phyloP scores from a whole-genome alignment of 2,113 vertebrate species.

The Burhinus oedicnemus region DNA sequence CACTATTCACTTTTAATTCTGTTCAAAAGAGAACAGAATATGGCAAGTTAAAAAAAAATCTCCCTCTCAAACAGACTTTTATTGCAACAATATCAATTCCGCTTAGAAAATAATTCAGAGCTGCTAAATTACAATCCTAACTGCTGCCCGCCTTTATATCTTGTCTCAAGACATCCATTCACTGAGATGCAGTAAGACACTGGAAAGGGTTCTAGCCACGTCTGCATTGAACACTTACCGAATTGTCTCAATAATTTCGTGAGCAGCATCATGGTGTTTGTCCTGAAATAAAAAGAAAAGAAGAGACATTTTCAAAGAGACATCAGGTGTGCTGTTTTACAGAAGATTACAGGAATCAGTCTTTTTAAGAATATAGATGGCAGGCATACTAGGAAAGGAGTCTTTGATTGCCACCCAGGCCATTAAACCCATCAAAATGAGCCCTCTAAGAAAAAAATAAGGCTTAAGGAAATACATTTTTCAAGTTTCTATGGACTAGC shows the following conservation, averaged over 20 bases:
- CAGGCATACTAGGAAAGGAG: not conserved
- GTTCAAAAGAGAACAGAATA: not conserved
- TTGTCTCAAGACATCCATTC: not conserved
- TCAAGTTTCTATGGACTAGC: not conserved
- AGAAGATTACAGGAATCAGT: not conserved
- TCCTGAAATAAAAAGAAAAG: constrained; percentile 79
- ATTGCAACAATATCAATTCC: not conserved
- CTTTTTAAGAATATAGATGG: not conserved
- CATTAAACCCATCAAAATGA: not conserved
- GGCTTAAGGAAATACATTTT: not conserved
- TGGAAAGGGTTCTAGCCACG: not conserved
- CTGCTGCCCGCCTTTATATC: not conserved
- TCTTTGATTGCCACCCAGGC: not conserved
- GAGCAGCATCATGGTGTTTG: constrained; percentile 99
- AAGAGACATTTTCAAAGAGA: not conserved
- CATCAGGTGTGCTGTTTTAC: not conserved
- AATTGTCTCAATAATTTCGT: constrained; percentile 99
- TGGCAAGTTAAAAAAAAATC: not conserved
- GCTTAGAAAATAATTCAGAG: not conserved
- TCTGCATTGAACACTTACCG: constrained; percentile 78
- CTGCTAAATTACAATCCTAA: not conserved
- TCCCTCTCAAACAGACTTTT: not conserved
- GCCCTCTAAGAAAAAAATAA: not conserved
- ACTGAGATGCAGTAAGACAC: not conserved
- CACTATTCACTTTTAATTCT: not conserved